Evolutionary conservation across 2,113 vertebrate genomes (phyloP), one percentile per base, ranked within the genome.

Genomic region (Festucalex cinctus): DNA sequence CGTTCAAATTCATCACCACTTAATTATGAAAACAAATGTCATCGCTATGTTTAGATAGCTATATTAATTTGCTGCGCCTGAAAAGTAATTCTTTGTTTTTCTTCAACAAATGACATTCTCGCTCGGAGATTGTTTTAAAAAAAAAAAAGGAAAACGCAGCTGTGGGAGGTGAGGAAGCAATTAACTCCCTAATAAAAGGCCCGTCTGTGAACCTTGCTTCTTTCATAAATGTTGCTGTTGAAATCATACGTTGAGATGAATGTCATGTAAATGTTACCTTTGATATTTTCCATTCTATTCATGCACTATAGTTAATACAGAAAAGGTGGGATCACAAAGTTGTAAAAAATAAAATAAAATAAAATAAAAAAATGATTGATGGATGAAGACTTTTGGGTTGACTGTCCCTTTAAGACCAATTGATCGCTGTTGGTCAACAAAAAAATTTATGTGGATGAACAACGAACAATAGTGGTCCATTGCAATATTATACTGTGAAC

Each of bases 161-260:
- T 61, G 70, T 61, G 54, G 70, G 57, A 76, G 72, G 67, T 76
- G 75, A 70, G 64, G 44, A 37, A 63, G 58, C 36, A 65, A 80
- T 80, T 75, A 80, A 83, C 74, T 64, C 68, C 41, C 63, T 69
- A 69, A 73, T 68, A 72, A 53, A n/a, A 53, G 54, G 61, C 66
- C 71, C 81, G 80, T 80, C 72, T 80, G 75, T 75, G 69, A 67
- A 36, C 6, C 19, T 8, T 35, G 68, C 62, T 35, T 35, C 28
- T 26, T 24, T 64, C 51, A 71, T 60, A 66, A 39, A 69, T 69
- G 36, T 61, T 44, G n/a, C 49, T 28, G 57, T 37, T 17, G 12
- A 35, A 46, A 63, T 39, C 37, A 66, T 48, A 20, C 26, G 13
- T 62, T 66, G 37, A 12, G 43, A 35, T 28, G 26, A 26, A 72